Evolutionary conservation across 2,797 vertebrate species (phyloP).

Genomic region (Macrochelys suwanniensis): DNA sequence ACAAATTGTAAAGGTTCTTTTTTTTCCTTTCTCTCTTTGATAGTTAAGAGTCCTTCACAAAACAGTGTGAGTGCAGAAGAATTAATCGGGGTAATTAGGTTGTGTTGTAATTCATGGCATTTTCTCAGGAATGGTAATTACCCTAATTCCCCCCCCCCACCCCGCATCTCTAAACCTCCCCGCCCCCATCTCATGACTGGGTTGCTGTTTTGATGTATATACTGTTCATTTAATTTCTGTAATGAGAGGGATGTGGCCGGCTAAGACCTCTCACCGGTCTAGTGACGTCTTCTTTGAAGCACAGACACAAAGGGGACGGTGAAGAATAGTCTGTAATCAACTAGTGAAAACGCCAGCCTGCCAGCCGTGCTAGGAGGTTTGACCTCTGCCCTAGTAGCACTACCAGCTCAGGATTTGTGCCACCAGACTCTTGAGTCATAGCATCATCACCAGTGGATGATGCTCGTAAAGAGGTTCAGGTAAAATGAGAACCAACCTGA

Average conservation of each 20-base stretch:
- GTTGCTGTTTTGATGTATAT: slow-evolving; percentile 66
- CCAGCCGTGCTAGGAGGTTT: slow-evolving; percentile 19
- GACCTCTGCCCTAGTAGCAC: slow-evolving; percentile 8
- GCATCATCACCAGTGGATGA: not conserved
- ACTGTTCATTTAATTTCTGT: slow-evolving; percentile 64
- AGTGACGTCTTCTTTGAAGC: slow-evolving; percentile 57
- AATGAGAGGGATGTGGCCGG: slow-evolving; percentile 69
- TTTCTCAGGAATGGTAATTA: slow-evolving; percentile 68
- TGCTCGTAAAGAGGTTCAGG: not conserved
- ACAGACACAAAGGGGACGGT: not conserved
- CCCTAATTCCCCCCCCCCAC: slow-evolving; percentile 49
- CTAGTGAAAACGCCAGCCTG: slow-evolving; percentile 40
- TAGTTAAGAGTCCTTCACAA: slow-evolving; percentile 60
- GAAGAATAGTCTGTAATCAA: slow-evolving; percentile 36
- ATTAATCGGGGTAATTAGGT: slow-evolving; percentile 78
- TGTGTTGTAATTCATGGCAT: slow-evolving; percentile 65
- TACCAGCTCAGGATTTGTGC: not conserved
- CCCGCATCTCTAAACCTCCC: not conserved
- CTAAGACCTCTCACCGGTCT: slow-evolving; percentile 66
- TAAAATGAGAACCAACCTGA: not conserved
- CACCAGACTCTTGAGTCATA: slow-evolving; percentile 19
- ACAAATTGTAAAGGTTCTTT: not conserved
- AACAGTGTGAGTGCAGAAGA: slow-evolving; percentile 61
- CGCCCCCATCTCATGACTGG: slow-evolving; percentile 57
- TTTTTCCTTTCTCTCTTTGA: not conserved